phyloP scores from a whole-genome alignment of 1,140 invertebrate species.

The Cydia pomonella region DNA sequence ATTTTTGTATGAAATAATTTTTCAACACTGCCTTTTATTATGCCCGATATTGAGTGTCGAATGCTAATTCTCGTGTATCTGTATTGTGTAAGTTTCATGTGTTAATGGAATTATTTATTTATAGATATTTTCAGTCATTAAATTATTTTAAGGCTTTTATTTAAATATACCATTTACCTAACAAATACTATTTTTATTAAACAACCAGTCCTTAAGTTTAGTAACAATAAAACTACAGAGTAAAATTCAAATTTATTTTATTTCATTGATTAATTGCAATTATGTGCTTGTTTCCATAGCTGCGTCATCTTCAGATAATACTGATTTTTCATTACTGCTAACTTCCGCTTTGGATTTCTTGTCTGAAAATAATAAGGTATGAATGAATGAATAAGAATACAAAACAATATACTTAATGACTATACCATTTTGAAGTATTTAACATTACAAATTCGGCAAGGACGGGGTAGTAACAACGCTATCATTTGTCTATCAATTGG shows the following conservation, averaged over 20 bases:
- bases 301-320: neutral
- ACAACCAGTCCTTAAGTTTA: neutral
- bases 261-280: neutral
- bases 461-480: too few relatives aligned
- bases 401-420: too few relatives aligned
- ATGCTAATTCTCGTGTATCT: neutral
- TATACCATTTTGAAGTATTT: too few relatives aligned
- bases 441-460: too few relatives aligned
- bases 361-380: neutral
- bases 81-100: neutral
- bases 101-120: constrained; percentile 13
- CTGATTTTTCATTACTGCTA: constrained; percentile 3
- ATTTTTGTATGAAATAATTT: constrained; percentile 18
- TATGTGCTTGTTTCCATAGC: neutral
- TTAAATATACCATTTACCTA: constrained; percentile 21
- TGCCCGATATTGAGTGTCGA: neutral
- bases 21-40: constrained; percentile 22
- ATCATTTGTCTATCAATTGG: too few relatives aligned
- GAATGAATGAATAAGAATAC: neutral
- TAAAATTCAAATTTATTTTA: neutral
- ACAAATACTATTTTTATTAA: neutral
- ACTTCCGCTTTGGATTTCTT: constrained; percentile 5
- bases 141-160: constrained; percentile 19
- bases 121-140: constrained; percentile 5
- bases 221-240: neutral